Percentiles rank a stretch among this genome's conserved stretches.
Conservation (phyloP, 2,888 invertebrate genomes). For the Habroteleia sp. region DNA sequence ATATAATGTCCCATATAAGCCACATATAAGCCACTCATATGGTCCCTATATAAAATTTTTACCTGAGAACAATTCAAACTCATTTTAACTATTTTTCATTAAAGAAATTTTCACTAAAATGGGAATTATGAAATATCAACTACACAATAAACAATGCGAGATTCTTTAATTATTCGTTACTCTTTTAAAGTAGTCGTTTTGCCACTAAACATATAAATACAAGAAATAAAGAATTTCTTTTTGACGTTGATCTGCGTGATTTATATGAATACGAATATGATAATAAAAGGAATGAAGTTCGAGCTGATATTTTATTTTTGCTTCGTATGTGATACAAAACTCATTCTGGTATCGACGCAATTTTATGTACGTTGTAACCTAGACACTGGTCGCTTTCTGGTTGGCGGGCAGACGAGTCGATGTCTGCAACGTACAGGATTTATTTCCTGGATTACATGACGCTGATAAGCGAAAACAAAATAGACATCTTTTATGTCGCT, state of each 20-base stretch:
- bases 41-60: too few species aligned
- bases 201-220: too few species aligned
- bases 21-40: too few species aligned
- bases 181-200: too few species aligned
- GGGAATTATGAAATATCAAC: too few species aligned
- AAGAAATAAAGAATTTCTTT: constrained; percentile 14
- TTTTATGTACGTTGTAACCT: constrained; percentile 63
- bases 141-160: too few species aligned
- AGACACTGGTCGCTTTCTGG: constrained; percentile 64
- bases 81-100: too few species aligned
- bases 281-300: constrained; percentile 29
- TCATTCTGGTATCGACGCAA: constrained; percentile 71
- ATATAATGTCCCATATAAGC: too few species aligned
- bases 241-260: constrained; percentile 33
- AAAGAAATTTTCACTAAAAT: too few species aligned
- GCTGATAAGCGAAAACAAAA: constrained; percentile 74
- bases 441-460: constrained; percentile 73
- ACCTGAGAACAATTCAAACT: too few species aligned
- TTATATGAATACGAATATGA: constrained; percentile 41
- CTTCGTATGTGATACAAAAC: constrained; percentile 45
- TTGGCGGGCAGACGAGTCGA: constrained; percentile 58
- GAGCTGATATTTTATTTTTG: constrained; percentile 28
- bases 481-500: constrained; percentile 61
- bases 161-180: too few species aligned
- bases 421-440: constrained; percentile 73